These are phyloP conservation scores for Lingula anatina DNA, from an alignment of 2,888 invertebrate species.

Conservation along the genomic window DNA sequence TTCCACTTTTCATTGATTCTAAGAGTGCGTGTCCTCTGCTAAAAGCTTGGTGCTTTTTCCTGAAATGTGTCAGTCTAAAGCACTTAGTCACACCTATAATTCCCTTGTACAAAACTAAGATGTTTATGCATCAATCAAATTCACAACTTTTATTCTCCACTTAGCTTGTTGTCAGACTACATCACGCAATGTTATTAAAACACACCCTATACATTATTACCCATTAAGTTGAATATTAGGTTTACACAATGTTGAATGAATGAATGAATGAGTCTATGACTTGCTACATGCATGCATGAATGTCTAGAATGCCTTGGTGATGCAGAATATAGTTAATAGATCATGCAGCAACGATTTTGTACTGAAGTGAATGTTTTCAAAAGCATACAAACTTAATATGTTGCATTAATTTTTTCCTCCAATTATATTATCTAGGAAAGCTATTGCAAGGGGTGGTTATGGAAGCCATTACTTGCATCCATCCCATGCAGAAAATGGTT, in stretches of 20 bases:
- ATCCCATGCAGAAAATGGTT: conserved; percentile 38
- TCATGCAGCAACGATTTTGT: not conserved
- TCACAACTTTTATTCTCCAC: no score
- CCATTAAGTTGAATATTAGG: not conserved
- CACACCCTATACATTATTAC: not conserved
- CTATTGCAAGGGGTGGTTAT: conserved; percentile 43
- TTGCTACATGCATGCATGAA: no score
- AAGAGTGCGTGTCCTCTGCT: no score
- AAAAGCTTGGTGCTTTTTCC: no score
- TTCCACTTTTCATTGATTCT: no score
- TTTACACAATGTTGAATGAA: not conserved
- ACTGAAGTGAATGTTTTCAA: not conserved
- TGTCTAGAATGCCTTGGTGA: no score
- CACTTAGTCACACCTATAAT: no score
- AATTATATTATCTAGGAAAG: conserved; percentile 33
- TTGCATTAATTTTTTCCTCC: conserved; percentile 1
- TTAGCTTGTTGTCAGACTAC: no score
- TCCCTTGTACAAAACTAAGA: no score
- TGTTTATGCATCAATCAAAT: no score
- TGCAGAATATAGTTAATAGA: not conserved
- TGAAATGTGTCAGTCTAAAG: no score
- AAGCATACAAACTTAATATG: not conserved
- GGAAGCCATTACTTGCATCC: conserved; percentile 39
- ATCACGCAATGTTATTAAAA: no score
- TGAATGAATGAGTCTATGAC: not conserved